Evolutionary conservation across 2,888 invertebrate species (phyloP).

Genomic region (Oeneis ivallda): DNA sequence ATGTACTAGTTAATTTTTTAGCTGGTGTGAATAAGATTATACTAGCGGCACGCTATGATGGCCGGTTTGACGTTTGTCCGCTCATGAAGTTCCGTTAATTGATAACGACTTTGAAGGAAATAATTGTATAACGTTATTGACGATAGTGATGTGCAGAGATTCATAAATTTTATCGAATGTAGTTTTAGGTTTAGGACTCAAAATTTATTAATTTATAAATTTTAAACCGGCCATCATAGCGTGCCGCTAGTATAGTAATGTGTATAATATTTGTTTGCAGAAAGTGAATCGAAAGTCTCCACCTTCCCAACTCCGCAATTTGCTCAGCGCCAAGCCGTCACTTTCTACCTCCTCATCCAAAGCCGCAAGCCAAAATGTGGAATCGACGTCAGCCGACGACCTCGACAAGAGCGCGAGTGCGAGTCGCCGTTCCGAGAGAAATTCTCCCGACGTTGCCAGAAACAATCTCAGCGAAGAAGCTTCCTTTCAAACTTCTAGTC

Average conservation of each 20-base stretch:
- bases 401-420: conserved; percentile 70
- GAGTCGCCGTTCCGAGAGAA: conserved; percentile 73
- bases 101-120: no score
- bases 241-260: no score
- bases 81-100: no score
- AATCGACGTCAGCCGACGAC: conserved; percentile 73
- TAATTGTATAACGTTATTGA: no score
- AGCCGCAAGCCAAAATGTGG: conserved; percentile 81
- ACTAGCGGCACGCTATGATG: no score
- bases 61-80: no score
- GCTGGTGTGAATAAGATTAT: background rate
- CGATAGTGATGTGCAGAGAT: no score
- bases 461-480: conserved; percentile 81
- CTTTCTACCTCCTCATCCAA: conserved; percentile 80
- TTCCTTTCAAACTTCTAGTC: conserved; percentile 81
- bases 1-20: background rate
- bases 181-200: no score
- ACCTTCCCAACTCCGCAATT: conserved; percentile 80
- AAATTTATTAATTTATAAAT: no score
- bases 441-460: conserved; percentile 81
- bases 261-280: conserved; percentile 55
- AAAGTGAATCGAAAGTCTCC: conserved; percentile 79
- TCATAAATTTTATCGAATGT: no score
- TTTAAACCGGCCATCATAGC: no score
- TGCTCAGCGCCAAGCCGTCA: conserved; percentile 80